Evolutionary conservation across 2,888 invertebrate species (phyloP).

Genomic region (Dryocosmus kuriphilus): DNA sequence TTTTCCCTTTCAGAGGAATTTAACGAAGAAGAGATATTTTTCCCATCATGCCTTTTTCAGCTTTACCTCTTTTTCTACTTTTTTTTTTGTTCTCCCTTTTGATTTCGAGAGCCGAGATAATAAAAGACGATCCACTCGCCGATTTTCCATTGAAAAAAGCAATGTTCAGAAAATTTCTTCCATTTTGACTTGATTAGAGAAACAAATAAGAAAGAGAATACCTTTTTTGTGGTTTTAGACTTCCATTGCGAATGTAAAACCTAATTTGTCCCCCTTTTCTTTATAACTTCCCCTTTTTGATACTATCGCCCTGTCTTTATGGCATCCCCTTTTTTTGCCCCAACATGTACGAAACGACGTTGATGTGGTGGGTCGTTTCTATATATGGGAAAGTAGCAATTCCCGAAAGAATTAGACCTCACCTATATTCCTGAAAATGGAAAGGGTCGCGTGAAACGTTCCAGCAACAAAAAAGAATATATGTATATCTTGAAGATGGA

Average conservation of each 20-base stretch:
- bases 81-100: neutral
- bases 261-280: neutral
- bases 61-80: neutral
- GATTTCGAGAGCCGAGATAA: neutral
- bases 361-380: slow-evolving; percentile 15
- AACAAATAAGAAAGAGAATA: neutral
- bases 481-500: slow-evolving; percentile 21
- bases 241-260: neutral
- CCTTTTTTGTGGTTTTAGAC: neutral
- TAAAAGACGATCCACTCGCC: neutral
- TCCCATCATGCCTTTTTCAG: neutral
- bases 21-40: slow-evolving; percentile 17
- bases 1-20: slow-evolving; percentile 25
- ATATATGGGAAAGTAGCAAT: slow-evolving; percentile 19
- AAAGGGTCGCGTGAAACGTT: neutral
- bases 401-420: slow-evolving; percentile 30
- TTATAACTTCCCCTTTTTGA: neutral
- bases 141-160: neutral
- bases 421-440: slow-evolving; percentile 18
- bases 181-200: neutral
- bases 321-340: neutral
- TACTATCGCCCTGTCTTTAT: neutral
- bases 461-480: slow-evolving; percentile 34
- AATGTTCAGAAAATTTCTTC: neutral
- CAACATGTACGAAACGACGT: neutral